Evolutionary conservation across 2,888 invertebrate species (phyloP).

Genomic region (Octonoba sinensis): DNA sequence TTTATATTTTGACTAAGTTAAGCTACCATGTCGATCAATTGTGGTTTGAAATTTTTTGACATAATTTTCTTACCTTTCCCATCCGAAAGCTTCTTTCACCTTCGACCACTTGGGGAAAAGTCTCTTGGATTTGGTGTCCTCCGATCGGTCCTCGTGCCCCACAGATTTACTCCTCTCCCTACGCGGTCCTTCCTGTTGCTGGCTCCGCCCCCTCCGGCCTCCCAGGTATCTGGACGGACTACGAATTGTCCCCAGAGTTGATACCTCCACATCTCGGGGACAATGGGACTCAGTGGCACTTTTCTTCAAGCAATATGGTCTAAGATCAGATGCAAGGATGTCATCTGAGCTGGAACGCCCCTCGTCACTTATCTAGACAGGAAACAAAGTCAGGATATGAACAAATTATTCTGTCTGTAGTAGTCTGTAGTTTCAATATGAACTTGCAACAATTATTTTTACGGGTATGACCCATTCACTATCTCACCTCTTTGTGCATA

Average conservation of each 20-base stretch:
- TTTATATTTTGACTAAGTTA: no score
- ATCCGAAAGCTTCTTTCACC: conserved; percentile 89
- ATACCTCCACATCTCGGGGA: background rate
- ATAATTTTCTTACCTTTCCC: conserved; percentile 37
- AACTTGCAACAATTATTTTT: background rate
- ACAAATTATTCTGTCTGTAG: no score
- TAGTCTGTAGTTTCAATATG: no score
- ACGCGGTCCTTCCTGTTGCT: conserved; percentile 2
- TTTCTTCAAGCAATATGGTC: conserved; percentile 34
- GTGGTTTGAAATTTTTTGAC: no score
- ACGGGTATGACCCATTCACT: background rate
- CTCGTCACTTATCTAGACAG: conserved; percentile 34
- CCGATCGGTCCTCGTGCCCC: conserved; percentile 75
- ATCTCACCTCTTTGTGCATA: conserved; percentile 57
- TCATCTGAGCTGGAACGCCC: conserved; percentile 24
- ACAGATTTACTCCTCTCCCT: conserved; percentile 79
- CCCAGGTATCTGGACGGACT: conserved; percentile 35
- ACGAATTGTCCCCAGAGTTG: background rate
- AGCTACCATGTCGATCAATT: no score
- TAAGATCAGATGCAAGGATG: background rate
- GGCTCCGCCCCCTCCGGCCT: conserved; percentile 11
- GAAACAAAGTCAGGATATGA: background rate
- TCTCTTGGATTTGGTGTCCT: conserved; percentile 68
- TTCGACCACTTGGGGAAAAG: conserved; percentile 84
- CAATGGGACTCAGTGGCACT: conserved; percentile 47